phyloP scores from a whole-genome alignment of 2,888 invertebrate genomes.

The Leucania comma region DNA sequence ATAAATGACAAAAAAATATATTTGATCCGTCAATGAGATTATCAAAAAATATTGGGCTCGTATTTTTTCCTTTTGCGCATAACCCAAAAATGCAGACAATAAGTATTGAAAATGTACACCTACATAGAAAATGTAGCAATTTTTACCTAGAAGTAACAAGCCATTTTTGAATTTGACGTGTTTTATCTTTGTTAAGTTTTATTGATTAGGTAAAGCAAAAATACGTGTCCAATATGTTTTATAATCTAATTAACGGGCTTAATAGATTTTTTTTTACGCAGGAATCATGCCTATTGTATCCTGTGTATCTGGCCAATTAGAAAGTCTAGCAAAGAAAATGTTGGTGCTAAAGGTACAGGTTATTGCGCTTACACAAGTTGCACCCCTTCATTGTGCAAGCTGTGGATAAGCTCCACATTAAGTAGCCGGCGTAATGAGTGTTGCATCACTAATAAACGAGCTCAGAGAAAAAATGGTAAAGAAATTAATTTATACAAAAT shows the following conservation, averaged over 20 bases:
- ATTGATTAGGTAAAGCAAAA: not conserved
- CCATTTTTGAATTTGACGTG: not conserved
- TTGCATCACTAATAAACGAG: constrained; percentile 22
- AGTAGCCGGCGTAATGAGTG: constrained; percentile 15
- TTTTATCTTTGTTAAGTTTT: not conserved
- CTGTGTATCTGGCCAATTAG: not conserved
- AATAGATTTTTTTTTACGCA: no score
- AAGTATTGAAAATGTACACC: not conserved
- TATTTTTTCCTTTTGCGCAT: not conserved
- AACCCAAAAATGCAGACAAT: not conserved
- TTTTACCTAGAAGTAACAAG: no score
- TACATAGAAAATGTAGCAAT: no score
- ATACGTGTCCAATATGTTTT: not conserved
- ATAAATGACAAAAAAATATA: not conserved
- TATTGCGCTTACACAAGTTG: constrained; percentile 21
- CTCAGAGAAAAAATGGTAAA: not conserved
- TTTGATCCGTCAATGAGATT: not conserved
- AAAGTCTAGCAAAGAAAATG: not conserved
- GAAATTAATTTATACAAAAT: not conserved
- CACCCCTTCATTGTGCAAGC: not conserved
- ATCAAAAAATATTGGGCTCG: not conserved
- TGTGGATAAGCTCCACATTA: not conserved
- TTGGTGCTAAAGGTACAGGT: constrained; percentile 17
- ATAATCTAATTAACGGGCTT: not conserved
- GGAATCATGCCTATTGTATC: no score